Evolutionary conservation across 2,888 invertebrate species (phyloP).

Genomic region (Allygus modestus): DNA sequence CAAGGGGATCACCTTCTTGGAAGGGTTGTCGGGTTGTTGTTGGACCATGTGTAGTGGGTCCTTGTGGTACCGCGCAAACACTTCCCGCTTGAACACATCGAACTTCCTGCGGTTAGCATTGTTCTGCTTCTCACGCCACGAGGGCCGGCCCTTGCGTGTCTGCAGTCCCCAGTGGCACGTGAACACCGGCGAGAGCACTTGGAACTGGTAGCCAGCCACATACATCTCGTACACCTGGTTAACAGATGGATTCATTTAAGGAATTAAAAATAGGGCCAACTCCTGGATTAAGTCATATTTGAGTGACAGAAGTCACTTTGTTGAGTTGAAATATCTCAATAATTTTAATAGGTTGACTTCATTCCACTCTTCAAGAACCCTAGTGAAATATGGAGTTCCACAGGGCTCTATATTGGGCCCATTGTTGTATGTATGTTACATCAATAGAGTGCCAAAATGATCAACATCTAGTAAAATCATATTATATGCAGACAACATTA

Average conservation of each 20-base stretch:
- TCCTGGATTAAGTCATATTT: too few relatives aligned
- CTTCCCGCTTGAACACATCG: slow-evolving; percentile 89
- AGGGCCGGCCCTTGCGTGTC: slow-evolving; percentile 85
- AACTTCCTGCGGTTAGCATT: slow-evolving; percentile 88
- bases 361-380: too few relatives aligned
- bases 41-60: slow-evolving; percentile 68
- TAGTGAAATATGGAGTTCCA: too few relatives aligned
- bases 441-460: too few relatives aligned
- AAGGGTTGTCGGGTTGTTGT: slow-evolving; percentile 24
- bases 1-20: slow-evolving; percentile 28
- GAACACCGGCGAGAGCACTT: slow-evolving; percentile 92
- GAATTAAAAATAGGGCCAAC: too few relatives aligned
- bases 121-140: slow-evolving; percentile 93
- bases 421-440: too few relatives aligned
- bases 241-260: slow-evolving; percentile 69
- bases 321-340: too few relatives aligned
- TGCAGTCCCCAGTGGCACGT: slow-evolving; percentile 95
- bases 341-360: too few relatives aligned
- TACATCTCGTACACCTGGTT: slow-evolving; percentile 94
- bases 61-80: slow-evolving; percentile 84
- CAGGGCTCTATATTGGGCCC: too few relatives aligned
- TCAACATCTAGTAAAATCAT: too few relatives aligned
- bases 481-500: too few relatives aligned
- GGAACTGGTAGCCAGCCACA: slow-evolving; percentile 91
- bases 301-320: too few relatives aligned